A percentile compares a stretch with the other conserved stretches of the same genome.
Evolutionary conservation across 2,888 invertebrate species (phyloP).

Genomic region (Idaea dimidiata): DNA sequence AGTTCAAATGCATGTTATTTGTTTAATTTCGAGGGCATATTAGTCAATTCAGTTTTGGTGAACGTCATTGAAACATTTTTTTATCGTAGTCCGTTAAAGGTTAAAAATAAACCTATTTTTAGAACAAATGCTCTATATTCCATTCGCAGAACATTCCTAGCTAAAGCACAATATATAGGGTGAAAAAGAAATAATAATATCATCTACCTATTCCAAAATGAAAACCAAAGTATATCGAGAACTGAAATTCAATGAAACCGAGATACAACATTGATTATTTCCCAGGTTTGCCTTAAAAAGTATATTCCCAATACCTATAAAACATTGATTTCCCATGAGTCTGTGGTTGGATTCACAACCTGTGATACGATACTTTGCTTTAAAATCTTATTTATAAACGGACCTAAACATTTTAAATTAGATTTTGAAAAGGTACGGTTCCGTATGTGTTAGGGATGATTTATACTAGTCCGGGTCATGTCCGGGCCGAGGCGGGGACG

Average conservation of each 20-base stretch:
- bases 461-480: no score
- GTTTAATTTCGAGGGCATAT: no score
- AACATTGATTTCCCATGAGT: conserved; percentile 27
- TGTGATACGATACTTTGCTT: not conserved
- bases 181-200: not conserved
- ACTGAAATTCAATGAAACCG: not conserved
- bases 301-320: conserved; percentile 18
- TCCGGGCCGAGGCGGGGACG: no score
- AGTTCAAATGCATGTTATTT: no score
- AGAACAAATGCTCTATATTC: no score
- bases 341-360: conserved; percentile 9
- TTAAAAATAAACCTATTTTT: no score
- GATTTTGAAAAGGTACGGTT: not conserved
- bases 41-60: no score
- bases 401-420: not conserved
- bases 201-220: not conserved
- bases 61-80: no score
- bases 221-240: not conserved
- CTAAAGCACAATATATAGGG: no score
- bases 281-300: not conserved
- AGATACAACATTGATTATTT: not conserved
- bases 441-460: no score
- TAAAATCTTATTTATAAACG: not conserved
- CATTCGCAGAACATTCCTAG: no score
- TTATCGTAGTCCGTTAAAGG: no score